A percentile compares a stretch with the other conserved stretches of the same genome.
Evolutionary conservation across 2,797 vertebrate species (phyloP).

Genomic region (Aldrovandia affinis): DNA sequence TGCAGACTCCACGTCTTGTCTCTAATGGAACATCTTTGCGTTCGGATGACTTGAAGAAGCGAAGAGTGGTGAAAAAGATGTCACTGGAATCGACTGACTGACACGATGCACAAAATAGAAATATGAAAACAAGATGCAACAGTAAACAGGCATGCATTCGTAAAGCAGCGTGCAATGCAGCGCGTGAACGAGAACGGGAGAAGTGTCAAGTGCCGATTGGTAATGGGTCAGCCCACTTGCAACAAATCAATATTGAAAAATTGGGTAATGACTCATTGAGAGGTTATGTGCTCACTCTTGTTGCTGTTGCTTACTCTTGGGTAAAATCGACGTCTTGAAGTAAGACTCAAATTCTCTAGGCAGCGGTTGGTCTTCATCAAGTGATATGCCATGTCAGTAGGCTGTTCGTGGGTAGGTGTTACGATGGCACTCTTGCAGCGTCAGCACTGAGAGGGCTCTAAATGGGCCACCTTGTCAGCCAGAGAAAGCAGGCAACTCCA

Average conservation of each 20-base stretch:
- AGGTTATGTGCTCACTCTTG: background rate
- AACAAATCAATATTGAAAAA: background rate
- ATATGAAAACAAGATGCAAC: background rate
- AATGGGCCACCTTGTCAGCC: background rate
- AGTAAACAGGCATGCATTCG: background rate
- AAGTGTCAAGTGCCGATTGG: background rate
- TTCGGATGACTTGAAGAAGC: background rate
- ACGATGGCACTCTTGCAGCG: background rate
- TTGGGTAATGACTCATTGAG: background rate
- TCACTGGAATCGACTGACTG: too few relatives aligned
- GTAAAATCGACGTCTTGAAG: background rate
- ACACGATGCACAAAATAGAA: background rate
- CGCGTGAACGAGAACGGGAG: background rate
- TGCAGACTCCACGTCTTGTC: background rate
- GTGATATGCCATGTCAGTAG: background rate
- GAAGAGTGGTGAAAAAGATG: too few relatives aligned
- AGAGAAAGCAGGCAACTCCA: background rate
- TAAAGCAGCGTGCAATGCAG: background rate
- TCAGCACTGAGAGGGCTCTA: background rate
- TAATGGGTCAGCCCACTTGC: background rate
- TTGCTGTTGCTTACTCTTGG: background rate
- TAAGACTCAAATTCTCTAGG: background rate
- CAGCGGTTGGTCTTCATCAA: background rate
- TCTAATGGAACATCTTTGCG: background rate
- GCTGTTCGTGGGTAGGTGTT: background rate